Evolutionary conservation across 2,797 vertebrate species (phyloP).

Genomic region (Ctenosaura bakeri): DNA sequence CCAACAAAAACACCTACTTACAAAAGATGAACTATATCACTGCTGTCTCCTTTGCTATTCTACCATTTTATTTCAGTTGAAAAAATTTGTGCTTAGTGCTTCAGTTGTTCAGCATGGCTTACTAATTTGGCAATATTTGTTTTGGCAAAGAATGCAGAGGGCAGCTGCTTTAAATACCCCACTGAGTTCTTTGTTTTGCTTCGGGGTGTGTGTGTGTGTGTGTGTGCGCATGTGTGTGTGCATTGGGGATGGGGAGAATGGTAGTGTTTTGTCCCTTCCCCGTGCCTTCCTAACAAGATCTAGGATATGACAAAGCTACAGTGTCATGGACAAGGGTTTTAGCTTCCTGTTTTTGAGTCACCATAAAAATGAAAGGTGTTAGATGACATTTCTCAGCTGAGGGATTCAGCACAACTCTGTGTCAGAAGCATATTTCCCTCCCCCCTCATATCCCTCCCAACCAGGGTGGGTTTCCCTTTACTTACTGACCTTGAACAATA

Average conservation of each 20-base stretch:
- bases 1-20: conserved; percentile 85
- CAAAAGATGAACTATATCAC: conserved; percentile 73
- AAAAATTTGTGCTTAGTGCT: conserved; percentile 85
- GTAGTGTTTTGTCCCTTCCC: conserved; percentile 13
- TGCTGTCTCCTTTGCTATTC: conserved; percentile 74
- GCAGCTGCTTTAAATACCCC: conserved; percentile 81
- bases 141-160: conserved; percentile 79
- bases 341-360: conserved; percentile 88
- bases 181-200: conserved; percentile 73
- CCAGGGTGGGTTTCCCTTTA: conserved; percentile 85
- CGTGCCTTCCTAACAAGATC: conserved; percentile 79
- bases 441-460: conserved; percentile 58
- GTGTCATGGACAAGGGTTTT: conserved; percentile 78
- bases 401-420: conserved; percentile 77
- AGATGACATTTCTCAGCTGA: conserved; percentile 88
- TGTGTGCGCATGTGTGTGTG: neutral
- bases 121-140: conserved; percentile 85
- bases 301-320: conserved; percentile 82
- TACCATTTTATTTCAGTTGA: conserved; percentile 80
- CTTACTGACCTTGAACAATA: conserved; percentile 82
- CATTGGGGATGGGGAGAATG: conserved; percentile 2
- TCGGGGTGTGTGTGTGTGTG: conserved; percentile 7
- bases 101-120: conserved; percentile 85
- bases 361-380: conserved; percentile 87
- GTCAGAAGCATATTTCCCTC: conserved; percentile 73